Conservation (phyloP, 2,797 vertebrate genomes). For the Epinephelus malabaricus region DNA sequence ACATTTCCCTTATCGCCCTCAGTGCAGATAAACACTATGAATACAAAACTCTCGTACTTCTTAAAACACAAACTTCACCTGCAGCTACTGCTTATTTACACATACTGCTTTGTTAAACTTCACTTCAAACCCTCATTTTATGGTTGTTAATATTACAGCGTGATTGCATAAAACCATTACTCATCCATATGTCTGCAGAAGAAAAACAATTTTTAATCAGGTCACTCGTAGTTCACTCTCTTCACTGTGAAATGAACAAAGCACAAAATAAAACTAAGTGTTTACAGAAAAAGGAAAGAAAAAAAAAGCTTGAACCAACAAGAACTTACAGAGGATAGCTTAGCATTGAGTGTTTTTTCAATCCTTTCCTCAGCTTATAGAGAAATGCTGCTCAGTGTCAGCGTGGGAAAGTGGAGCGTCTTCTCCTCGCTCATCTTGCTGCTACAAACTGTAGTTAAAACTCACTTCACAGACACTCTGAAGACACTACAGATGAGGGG, state of each 20-base stretch:
- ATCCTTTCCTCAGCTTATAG: conserved; percentile 15
- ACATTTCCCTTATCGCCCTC: conserved; percentile 51
- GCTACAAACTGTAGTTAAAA: conserved; percentile 47
- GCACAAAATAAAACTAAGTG: conserved; percentile 45
- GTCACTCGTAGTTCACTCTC: conserved; percentile 48
- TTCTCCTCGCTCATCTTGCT: conserved; percentile 33
- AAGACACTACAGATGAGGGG: conserved; percentile 52
- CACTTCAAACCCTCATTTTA: conserved; percentile 62
- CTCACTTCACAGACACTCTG: conserved; percentile 48
- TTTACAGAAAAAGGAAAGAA: conserved; percentile 42
- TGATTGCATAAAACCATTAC: conserved; percentile 73
- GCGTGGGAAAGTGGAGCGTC: conserved; percentile 33
- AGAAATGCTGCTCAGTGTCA: conserved; percentile 38
- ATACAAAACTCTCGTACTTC: conserved; percentile 73
- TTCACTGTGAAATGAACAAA: conserved; percentile 58
- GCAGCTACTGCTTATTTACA: conserved; percentile 72
- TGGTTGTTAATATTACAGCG: conserved; percentile 60
- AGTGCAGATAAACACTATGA: conserved; percentile 66
- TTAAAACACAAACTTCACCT: conserved; percentile 69
- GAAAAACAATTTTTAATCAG: conserved; percentile 48
- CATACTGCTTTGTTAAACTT: conserved; percentile 54
- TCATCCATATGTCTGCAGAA: conserved; percentile 51
- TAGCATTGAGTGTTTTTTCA: conserved; percentile 33
- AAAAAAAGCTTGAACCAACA: conserved; percentile 21
- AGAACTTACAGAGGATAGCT: conserved; percentile 34